phyloP scores from a whole-genome alignment of 2,797 vertebrate species.

The Alectoris magna region DNA sequence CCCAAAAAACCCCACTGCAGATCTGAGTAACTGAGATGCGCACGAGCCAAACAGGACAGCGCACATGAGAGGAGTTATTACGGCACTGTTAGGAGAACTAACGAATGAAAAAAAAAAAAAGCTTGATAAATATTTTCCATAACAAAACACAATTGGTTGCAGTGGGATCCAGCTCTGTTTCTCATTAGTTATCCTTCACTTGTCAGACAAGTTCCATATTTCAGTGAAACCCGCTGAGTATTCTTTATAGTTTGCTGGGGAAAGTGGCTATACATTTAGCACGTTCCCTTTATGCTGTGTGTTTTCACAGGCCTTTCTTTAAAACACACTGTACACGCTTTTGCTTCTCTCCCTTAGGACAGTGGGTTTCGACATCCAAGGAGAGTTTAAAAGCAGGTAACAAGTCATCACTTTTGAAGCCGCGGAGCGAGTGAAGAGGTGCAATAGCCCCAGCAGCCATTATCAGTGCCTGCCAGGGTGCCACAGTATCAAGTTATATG shows the following conservation, averaged over 20 bases:
- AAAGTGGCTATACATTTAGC: conserved; percentile 67
- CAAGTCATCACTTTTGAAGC: conserved; percentile 70
- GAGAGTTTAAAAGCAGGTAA: conserved; percentile 75
- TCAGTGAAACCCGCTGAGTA: conserved; percentile 62
- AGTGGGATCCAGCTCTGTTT: conserved; percentile 71
- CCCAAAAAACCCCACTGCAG: neutral
- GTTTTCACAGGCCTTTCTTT: conserved; percentile 74
- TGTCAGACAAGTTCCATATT: conserved; percentile 75
- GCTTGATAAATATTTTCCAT: conserved; percentile 79
- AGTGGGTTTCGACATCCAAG: conserved; percentile 70
- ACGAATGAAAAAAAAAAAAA: conserved; percentile 40
- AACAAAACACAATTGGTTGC: conserved; percentile 80
- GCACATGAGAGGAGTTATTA: conserved; percentile 18
- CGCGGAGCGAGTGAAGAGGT: conserved; percentile 58
- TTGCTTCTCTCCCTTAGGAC: conserved; percentile 68
- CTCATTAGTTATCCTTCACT: conserved; percentile 78
- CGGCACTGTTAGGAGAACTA: conserved; percentile 68
- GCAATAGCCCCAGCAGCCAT: conserved; percentile 72
- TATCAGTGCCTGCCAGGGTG: conserved; percentile 79
- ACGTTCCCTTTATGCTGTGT: conserved; percentile 53
- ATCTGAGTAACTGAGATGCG: neutral
- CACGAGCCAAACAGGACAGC: neutral
- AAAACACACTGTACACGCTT: conserved; percentile 62
- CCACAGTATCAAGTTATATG: conserved; percentile 71
- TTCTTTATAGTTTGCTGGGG: conserved; percentile 64